Base-by-base conservation (phyloP, 2,797 vertebrate genomes). In the Clarias fuscus region DNA sequence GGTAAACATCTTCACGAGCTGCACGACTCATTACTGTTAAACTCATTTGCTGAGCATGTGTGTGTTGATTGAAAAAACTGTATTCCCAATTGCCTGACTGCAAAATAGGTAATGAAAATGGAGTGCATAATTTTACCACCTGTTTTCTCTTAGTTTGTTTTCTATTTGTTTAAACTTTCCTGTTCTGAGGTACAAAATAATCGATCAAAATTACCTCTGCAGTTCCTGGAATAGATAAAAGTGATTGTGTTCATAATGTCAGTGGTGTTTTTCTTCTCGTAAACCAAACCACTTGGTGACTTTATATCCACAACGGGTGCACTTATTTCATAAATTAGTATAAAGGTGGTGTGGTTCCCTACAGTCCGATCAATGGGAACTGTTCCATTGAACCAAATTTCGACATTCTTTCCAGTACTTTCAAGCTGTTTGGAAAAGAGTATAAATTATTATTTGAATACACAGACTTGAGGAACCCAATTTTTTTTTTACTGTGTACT, bases 281-380 rank as follows among this genome's bases (percentile, higher is more conserved):
- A 93, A 58, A 59, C 87, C 83, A 72, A 89, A 86, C 93, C 93
- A 67, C 13, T 88, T 48, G 95, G 94, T 72, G 92, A 89, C 61
- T 40, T 24, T 62, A 95, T 78, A 6, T 37, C 24, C 75, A 93
- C 89, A 3, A 65, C 43, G 4, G 93, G 93, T 27, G 84, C 48
- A 11, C 58, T 4, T 0, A 0, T 84, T 86, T 93, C 89, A 93
- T 93, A 95, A 0, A 87, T 91, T 37, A 94, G 80, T 24, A 91
- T 87, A 85, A 95, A 94, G 43, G 86, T 20, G 0, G 95, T 95
- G 71, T 92, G 85, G 2, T 92, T 94, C 59, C 94, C 94, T 85
- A 95, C 86, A 1, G 88, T 73, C 0, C 11, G 58, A 62, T 95
- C 94, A 83, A 95, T 62, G 20, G 80, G 83, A 48, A 94, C 88